These are phyloP conservation scores for Brachypodius melanocephalos DNA, from an alignment of 2,113 vertebrate genomes.

Conservation along the genomic window DNA sequence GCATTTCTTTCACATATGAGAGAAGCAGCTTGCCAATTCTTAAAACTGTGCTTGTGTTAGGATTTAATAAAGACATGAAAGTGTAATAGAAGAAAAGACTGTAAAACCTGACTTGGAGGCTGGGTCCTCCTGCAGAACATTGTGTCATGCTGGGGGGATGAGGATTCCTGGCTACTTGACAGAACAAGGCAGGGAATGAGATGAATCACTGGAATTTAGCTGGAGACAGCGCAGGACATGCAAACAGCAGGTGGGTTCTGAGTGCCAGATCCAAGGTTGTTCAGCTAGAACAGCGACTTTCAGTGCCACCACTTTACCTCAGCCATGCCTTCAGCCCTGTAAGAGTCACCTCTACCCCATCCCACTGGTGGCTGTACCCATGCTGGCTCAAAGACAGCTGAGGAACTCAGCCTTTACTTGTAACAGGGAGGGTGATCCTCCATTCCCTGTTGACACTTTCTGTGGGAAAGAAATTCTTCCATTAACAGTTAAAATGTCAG, in stretches of 20 bases:
- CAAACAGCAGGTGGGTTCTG: neutral
- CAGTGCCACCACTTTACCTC: neutral
- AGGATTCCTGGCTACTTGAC: neutral
- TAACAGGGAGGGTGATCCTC: neutral
- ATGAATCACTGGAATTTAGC: neutral
- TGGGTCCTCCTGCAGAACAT: neutral
- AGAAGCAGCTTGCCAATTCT: neutral
- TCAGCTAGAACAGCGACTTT: neutral
- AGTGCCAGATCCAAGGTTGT: neutral
- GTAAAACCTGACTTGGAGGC: neutral
- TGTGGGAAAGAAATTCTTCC: neutral
- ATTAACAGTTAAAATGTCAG: slow-evolving; percentile 24
- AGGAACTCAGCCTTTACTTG: neutral
- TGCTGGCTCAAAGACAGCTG: neutral
- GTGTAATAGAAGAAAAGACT: neutral
- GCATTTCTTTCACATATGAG: neutral
- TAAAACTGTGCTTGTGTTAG: neutral
- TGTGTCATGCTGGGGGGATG: neutral
- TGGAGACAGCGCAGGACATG: neutral
- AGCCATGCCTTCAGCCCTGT: neutral
- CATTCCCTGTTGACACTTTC: neutral
- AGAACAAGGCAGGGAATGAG: neutral
- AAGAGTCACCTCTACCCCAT: neutral
- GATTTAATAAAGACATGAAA: neutral
- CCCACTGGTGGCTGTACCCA: neutral